A percentile compares a stretch with the other conserved stretches of the same genome.
phyloP scores from a whole-genome alignment of 2,888 invertebrate genomes.

The Caprella mutica region DNA sequence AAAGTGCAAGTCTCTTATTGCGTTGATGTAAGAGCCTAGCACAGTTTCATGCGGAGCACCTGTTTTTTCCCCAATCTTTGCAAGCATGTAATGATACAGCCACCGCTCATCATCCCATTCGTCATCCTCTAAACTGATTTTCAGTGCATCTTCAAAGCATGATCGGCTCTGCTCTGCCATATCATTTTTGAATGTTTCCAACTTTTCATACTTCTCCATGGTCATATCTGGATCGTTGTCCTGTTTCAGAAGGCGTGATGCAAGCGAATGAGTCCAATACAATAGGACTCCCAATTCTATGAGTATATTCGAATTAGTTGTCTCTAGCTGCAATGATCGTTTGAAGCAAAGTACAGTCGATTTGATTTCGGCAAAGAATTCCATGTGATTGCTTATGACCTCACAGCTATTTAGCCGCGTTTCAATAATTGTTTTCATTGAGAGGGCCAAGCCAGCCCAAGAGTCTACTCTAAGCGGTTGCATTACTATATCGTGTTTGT shows the following conservation, averaged over 20 bases:
- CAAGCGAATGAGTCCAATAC: constrained; percentile 79
- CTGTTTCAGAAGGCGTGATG: constrained; percentile 61
- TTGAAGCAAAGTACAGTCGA: constrained; percentile 68
- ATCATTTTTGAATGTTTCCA: constrained; percentile 64
- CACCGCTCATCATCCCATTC: constrained; percentile 69
- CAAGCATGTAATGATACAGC: constrained; percentile 90
- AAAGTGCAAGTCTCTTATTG: constrained; percentile 62
- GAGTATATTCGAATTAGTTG: constrained; percentile 64
- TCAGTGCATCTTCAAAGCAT: constrained; percentile 53
- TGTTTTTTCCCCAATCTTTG: constrained; percentile 82
- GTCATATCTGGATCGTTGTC: constrained; percentile 41
- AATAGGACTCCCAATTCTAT: constrained; percentile 84
- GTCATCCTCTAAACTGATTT: constrained; percentile 46
- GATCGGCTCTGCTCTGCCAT: constrained; percentile 68
- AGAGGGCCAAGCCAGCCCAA: constrained; percentile 80
- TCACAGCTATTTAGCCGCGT: constrained; percentile 58
- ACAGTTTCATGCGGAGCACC: constrained; percentile 60
- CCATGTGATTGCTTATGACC: constrained; percentile 39
- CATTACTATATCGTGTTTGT: constrained; percentile 67
- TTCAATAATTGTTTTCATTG: constrained; percentile 55
- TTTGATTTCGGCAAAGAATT: constrained; percentile 55
- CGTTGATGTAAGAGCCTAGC: constrained; percentile 64
- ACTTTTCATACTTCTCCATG: constrained; percentile 47
- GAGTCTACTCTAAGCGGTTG: constrained; percentile 72
- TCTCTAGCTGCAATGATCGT: constrained; percentile 62